Evolutionary conservation across 92 coral and sea anemone genomes (phyloP), one percentile per base, ranked within the genome.

Genomic region (Zoanthus gigantus): DNA sequence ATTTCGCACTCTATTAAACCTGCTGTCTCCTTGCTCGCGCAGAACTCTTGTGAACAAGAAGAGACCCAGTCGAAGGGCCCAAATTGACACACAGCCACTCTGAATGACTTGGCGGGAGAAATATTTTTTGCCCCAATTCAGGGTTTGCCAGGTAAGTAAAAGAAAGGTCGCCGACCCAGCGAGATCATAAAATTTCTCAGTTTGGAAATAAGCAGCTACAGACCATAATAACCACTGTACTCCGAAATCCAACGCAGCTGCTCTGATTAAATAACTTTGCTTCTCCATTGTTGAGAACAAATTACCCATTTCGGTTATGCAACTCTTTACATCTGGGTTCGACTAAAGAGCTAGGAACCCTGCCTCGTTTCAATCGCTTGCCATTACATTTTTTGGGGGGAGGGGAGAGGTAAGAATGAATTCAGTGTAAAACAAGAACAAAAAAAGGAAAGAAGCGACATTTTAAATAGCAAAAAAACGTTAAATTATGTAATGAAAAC

Each of bases 31-130:
- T 42, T 96, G 97, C 23, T 93, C 98, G 3, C 88, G 97, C 29
- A 97, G 87, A 30, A 95, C 88, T 81, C 99, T 89, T 16, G 89
- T 37, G 79, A 97, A 95, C 18, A 97, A 85, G 83, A 83, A 95
- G 48, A 93, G 87, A 9, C 99, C 99, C 60, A 97, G 84, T 18
- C 99, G 91, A n/a, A 90, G 71, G 9, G 92, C 99, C 99, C 99
- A 97, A 0, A 91, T 18, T 30, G 99, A 93, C 18, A 97, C 92
- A 88, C 99, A 97, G 28, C 96, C 75, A 34, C 95, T 90, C 86
- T 97, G 99, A 71, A 97, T 60, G 12, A 97, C 45, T 87, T 97
- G 98, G 1, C 99, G 98, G 63, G 94, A 47, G 77, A 92, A 83
- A 71, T 90, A 91, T 9, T 71, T 72, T 30, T 95, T 88, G 15